These are phyloP conservation scores for Chiloscyllium punctatum DNA, from an alignment of 2,797 vertebrate genomes.

Conservation along the genomic window DNA sequence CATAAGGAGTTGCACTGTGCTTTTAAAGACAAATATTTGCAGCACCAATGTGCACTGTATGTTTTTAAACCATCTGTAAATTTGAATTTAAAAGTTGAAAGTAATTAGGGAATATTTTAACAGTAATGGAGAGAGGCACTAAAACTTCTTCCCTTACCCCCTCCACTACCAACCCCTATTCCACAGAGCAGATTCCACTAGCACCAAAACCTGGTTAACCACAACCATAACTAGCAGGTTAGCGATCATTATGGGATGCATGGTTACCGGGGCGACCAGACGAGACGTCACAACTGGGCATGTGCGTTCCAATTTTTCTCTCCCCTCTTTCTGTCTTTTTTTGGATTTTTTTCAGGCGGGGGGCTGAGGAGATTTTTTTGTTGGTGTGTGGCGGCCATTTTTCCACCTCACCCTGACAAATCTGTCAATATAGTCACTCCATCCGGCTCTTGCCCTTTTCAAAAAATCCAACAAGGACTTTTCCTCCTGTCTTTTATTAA, in stretches of 20 bases:
- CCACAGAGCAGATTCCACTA: constrained; percentile 43
- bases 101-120: constrained; percentile 15
- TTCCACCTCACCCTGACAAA: constrained; percentile 53
- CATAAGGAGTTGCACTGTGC: neutral
- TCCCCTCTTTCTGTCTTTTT: constrained; percentile 47
- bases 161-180: neutral
- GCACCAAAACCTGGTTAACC: constrained; percentile 49
- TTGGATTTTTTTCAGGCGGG: constrained; percentile 75
- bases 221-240: constrained; percentile 66
- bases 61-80: neutral
- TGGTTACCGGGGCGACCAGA: constrained; percentile 89
- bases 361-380: constrained; percentile 50
- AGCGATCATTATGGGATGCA: constrained; percentile 84
- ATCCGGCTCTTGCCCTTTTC: neutral
- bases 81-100: neutral
- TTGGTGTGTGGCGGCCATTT: constrained; percentile 56
- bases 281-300: constrained; percentile 95
- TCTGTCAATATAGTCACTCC: constrained; percentile 52
- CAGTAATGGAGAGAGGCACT: neutral
- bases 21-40: neutral
- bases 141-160: neutral
- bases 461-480: neutral
- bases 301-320: constrained; percentile 78
- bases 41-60: neutral
- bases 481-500: constrained; percentile 10